These are phyloP conservation scores for Endotricha flammealis DNA, from an alignment of 2,888 invertebrate genomes.

Conservation along the genomic window DNA sequence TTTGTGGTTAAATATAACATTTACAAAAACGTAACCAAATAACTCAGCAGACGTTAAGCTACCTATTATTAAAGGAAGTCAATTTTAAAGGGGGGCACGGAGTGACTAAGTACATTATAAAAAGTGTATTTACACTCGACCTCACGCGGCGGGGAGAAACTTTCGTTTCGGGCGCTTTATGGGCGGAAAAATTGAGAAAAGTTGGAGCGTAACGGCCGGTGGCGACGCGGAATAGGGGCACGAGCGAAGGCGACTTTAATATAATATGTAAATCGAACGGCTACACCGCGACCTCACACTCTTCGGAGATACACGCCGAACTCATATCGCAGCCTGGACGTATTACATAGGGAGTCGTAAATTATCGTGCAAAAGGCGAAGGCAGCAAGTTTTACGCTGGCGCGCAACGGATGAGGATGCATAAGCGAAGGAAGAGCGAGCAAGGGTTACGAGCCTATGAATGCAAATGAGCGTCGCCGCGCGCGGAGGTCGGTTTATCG, in stretches of 20 bases:
- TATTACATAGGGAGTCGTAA: slow-evolving; percentile 73
- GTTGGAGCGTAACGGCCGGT: slow-evolving; percentile 75
- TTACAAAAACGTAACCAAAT: too few species aligned
- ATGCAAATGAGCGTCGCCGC: slow-evolving; percentile 72
- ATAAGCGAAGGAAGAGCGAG: slow-evolving; percentile 56
- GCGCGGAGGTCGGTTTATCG: slow-evolving; percentile 67
- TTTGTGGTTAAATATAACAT: too few species aligned
- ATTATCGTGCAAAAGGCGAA: slow-evolving; percentile 69
- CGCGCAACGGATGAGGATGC: slow-evolving; percentile 51
- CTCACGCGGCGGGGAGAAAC: slow-evolving; percentile 68
- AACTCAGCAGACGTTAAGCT: neutral
- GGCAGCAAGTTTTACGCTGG: slow-evolving; percentile 64
- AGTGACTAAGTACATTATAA: slow-evolving; percentile 74
- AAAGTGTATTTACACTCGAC: slow-evolving; percentile 76
- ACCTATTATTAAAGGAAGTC: slow-evolving; percentile 55
- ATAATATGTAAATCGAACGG: slow-evolving; percentile 77
- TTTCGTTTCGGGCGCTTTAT: slow-evolving; percentile 74
- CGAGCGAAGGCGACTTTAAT: slow-evolving; percentile 66
- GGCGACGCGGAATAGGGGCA: slow-evolving; percentile 58
- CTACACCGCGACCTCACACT: slow-evolving; percentile 63
- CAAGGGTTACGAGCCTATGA: slow-evolving; percentile 77
- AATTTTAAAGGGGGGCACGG: slow-evolving; percentile 52
- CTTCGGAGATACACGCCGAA: slow-evolving; percentile 55
- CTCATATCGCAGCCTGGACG: slow-evolving; percentile 68
- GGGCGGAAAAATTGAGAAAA: slow-evolving; percentile 77